Percentiles rank a stretch among this genome's conserved stretches.
Conservation (phyloP, 2,888 invertebrate species). For the Sphaerophoria taeniata region DNA sequence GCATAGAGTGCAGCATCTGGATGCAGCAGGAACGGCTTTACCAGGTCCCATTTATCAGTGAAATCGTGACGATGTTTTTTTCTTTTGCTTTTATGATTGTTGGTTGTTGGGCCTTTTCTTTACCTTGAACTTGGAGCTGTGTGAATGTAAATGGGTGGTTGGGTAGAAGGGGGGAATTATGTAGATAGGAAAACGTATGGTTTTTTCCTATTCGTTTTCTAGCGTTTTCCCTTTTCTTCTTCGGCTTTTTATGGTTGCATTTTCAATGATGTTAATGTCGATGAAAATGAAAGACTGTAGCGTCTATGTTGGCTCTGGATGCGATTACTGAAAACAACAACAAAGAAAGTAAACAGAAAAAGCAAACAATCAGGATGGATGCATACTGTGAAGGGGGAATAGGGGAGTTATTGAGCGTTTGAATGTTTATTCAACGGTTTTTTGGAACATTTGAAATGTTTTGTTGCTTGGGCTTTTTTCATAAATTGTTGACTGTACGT, state of each 20-base stretch:
- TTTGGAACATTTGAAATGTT: too few species aligned
- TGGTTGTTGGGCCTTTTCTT: too few species aligned
- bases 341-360: background rate
- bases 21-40: slow-evolving; percentile 19
- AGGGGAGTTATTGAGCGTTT: too few species aligned
- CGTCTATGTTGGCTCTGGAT: slow-evolving; percentile 5
- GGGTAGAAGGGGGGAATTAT: background rate
- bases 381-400: background rate
- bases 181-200: slow-evolving; percentile 12
- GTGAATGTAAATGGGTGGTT: background rate
- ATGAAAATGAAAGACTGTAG: slow-evolving; percentile 57
- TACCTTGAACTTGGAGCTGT: background rate
- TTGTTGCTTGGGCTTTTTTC: too few species aligned
- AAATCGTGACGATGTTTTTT: slow-evolving; percentile 44
- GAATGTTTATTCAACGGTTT: too few species aligned
- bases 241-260: background rate
- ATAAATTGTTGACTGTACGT: too few species aligned
- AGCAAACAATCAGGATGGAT: slow-evolving; percentile 10
- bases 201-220: slow-evolving; percentile 67
- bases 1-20: slow-evolving; percentile 23
- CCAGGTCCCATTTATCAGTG: slow-evolving; percentile 21
- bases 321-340: slow-evolving; percentile 5
- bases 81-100: background rate
- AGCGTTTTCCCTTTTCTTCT: slow-evolving; percentile 59
- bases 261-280: slow-evolving; percentile 54